phyloP scores from a whole-genome alignment of 2,888 invertebrate species.

The Diloba caeruleocephala region DNA sequence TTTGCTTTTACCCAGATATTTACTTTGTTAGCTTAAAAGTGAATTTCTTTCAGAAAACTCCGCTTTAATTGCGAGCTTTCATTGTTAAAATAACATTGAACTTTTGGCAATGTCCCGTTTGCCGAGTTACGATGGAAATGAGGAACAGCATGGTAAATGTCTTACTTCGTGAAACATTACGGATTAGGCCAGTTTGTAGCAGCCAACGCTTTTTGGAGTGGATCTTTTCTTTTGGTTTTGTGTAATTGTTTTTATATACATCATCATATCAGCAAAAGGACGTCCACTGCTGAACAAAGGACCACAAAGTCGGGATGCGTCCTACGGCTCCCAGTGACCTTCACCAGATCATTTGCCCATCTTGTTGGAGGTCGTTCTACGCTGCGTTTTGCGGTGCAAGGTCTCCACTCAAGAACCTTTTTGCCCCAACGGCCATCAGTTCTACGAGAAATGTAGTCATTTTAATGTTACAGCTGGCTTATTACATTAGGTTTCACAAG shows the following conservation, averaged over 20 bases:
- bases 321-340: too few species aligned
- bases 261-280: too few species aligned
- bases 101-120: constrained; percentile 30
- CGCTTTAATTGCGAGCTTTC: constrained; percentile 37
- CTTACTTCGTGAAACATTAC: constrained; percentile 27
- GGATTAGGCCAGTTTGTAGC: constrained; percentile 31
- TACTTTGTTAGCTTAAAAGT: constrained; percentile 34
- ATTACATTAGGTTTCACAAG: too few species aligned
- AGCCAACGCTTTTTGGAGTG: constrained; percentile 14
- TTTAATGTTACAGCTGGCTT: too few species aligned
- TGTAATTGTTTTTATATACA: constrained; percentile 23
- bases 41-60: constrained; percentile 25
- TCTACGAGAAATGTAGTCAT: too few species aligned
- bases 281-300: too few species aligned
- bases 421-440: too few species aligned
- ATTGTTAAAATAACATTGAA: constrained; percentile 37
- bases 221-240: constrained; percentile 2
- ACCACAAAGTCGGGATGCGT: too few species aligned
- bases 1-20: constrained; percentile 15
- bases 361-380: too few species aligned
- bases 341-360: too few species aligned
- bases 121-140: constrained; percentile 16
- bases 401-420: too few species aligned
- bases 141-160: constrained; percentile 23
- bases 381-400: too few species aligned